phyloP scores from a whole-genome alignment of 2,113 vertebrate genomes.

The Paracanthobrama guichenoti region DNA sequence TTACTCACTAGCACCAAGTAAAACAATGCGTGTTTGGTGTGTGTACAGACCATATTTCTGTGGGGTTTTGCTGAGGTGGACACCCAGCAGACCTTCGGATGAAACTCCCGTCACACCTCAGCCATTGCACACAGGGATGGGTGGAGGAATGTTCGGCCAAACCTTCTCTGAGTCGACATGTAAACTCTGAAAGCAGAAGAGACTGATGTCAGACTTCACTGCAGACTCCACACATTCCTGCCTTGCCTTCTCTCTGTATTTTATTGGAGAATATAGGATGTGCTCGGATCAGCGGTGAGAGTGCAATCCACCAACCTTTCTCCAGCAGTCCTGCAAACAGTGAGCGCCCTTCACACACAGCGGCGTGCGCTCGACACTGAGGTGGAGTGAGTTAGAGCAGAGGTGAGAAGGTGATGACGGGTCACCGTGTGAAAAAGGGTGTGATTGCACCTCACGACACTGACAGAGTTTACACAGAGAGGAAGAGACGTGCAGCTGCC shows the following conservation, averaged over 20 bases:
- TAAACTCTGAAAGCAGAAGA: constrained; percentile 82
- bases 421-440: constrained; percentile 73
- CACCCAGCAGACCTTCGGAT: constrained; percentile 80
- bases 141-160: constrained; percentile 89
- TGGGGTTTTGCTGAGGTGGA: constrained; percentile 79
- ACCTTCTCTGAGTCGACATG: constrained; percentile 80
- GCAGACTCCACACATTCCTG: neutral
- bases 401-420: constrained; percentile 79
- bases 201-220: neutral
- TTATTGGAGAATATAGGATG: neutral
- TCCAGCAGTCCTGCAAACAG: constrained; percentile 89
- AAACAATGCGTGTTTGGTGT: too few species aligned
- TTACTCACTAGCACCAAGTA: too few species aligned
- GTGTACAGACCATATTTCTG: constrained; percentile 85
- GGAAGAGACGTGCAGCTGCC: constrained; percentile 72
- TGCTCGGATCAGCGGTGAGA: neutral
- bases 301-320: constrained; percentile 85
- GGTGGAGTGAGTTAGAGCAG: constrained; percentile 88
- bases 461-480: constrained; percentile 78
- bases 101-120: constrained; percentile 84
- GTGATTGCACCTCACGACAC: constrained; percentile 81
- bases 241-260: too few species aligned
- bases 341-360: constrained; percentile 88
- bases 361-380: constrained; percentile 80
- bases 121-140: constrained; percentile 89